phyloP scores from a whole-genome alignment of 2,113 vertebrate species.

The Jacana jacana region DNA sequence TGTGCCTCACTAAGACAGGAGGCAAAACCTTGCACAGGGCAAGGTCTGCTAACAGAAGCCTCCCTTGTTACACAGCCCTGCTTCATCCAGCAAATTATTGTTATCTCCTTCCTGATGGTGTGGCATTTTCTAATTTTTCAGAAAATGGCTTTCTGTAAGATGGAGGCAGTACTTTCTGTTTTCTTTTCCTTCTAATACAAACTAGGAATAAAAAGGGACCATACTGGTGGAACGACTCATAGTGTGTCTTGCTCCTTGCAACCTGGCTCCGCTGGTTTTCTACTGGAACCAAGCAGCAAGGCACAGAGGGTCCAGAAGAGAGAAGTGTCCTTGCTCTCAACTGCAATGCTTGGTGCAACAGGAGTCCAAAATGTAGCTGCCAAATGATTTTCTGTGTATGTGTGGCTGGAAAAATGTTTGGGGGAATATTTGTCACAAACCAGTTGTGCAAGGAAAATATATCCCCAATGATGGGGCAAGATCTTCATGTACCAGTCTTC shows the following conservation, averaged over 20 bases:
- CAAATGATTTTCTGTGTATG: not conserved
- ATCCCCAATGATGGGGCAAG: not conserved
- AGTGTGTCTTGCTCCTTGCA: not conserved
- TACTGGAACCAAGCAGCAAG: not conserved
- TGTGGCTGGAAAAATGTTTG: not conserved
- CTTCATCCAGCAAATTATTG: not conserved
- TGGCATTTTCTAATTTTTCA: not conserved
- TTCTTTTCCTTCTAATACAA: not conserved
- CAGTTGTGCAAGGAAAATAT: not conserved
- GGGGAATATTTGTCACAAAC: not conserved
- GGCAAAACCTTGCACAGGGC: too few relatives aligned
- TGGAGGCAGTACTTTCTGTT: not conserved
- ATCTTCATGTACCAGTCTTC: not conserved
- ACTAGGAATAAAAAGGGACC: not conserved
- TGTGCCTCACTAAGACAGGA: not conserved
- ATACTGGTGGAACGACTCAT: not conserved
- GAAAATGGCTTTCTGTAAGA: not conserved
- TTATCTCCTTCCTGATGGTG: not conserved
- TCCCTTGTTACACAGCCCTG: not conserved
- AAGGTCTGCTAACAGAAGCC: not conserved
- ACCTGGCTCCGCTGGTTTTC: not conserved
- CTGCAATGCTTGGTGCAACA: not conserved
- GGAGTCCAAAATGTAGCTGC: not conserved
- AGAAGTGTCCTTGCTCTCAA: not conserved
- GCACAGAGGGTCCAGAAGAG: not conserved